Base-by-base conservation (phyloP, 2,888 invertebrate genomes). In the Halictus quadricinctus region DNA sequence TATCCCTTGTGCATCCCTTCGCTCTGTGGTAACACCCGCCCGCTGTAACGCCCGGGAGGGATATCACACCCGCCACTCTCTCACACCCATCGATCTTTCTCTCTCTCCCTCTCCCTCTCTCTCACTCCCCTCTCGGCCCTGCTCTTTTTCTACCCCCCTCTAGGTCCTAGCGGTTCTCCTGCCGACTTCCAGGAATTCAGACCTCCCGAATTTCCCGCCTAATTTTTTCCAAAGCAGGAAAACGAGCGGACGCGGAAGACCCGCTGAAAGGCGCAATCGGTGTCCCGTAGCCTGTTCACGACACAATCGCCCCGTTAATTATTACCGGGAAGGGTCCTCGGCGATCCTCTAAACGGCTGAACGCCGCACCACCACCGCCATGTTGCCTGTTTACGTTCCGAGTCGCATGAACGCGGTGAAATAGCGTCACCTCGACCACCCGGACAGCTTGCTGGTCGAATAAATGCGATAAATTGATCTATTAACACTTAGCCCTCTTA, bases 61-160 rank as follows among this genome's bases (percentile, higher is more conserved):
- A 89, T 89, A 88, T 87, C 88, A 88, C 88, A 88, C 88, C 87
- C 87, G 86, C 86, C 81, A 73, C 87, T 89, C 87, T 86, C 88
- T 88, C 81, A 75, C 87, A 80, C 79, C 70, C 83, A 73, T 72
- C 79, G 54, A 76, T 80, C 83, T 69, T 21, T 78, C 77, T 54
- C 13, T 76, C 66, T 81, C 87, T 75, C 82, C 73, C 85, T 76
- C 58, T 54, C 81, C 76, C 73, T 13, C 85, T 79, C 86, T 80
- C 72, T 82, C 86, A 84, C 79, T 15, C 66, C 29, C 12, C 29
- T 58, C 79, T 43, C 72, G 70, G 36, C 5, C 72, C 43, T 58
- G 80, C 86, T 81, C 86, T 80, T 79, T 83, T 87, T 85, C 79
- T 72, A 77, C 66, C 41, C 78, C 79, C 41, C 80, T n/a, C 43